Evolutionary conservation across 2,888 invertebrate genomes (phyloP), one percentile per base, ranked within the genome.

Genomic region (Anoncus sp.): DNA sequence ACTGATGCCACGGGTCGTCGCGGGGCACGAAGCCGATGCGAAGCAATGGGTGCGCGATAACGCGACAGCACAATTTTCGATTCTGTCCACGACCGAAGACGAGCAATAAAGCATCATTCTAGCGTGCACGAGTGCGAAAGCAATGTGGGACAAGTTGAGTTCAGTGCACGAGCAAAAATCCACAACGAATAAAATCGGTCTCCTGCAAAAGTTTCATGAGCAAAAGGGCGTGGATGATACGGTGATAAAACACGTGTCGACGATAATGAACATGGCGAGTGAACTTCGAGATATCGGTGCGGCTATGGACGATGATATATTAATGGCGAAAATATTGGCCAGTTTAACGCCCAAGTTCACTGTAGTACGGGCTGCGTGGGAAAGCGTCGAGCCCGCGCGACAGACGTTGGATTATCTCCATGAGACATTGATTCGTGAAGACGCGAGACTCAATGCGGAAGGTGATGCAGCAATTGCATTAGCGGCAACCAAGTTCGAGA

Each of bases 21-120:
- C 43, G 24, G 27, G 16, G 6, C 22, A 45, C 31, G 49, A 27
- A 62, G 69, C 45, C 40, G 65, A 63, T 7, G 65, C 38, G 10
- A 66, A 72, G 38, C 6, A 9, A 38, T 51, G 38, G 51, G 22
- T 22, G n/a, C 49, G 31, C 12, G 71, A 72, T 31, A 69, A 75
- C 35, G 73, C 78, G 9, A 77, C 27, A 24, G 75, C 77, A 14
- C 71, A 69, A 69, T 77, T 45, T 45, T 31, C 72, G n/a, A 81
- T 81, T 20, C 47, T 73, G 20, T 75, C 75, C 14, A 16, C 65
- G 43, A 31, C 75, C 16, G 77, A 75, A 27, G 53, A 71, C 9
- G 20, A 49, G 4, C 75, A 80, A 59, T 43, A 66, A 31, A 62
- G 60, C 3, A 57, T 38, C 24, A n/a, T n/a, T n/a, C n/a, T n/a